These are phyloP conservation scores for Pipra filicauda DNA, from an alignment of 2,113 vertebrate genomes.

Conservation along the genomic window DNA sequence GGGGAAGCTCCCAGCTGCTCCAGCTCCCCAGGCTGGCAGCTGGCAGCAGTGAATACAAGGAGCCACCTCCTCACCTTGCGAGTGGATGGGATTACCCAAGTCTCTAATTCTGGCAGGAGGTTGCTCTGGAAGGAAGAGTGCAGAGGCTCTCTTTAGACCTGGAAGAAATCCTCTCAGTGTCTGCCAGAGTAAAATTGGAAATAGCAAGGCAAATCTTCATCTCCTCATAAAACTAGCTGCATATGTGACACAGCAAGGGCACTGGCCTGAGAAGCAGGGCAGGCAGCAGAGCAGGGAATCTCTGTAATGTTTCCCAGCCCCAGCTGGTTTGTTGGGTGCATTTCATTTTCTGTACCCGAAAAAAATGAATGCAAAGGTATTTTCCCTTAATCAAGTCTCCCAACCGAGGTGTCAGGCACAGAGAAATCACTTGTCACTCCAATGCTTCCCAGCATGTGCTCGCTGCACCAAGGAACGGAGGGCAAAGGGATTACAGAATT, in stretches of 20 bases:
- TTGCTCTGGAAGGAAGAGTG: neutral
- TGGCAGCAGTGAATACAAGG: neutral
- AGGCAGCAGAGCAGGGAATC: neutral
- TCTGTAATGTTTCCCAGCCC: neutral
- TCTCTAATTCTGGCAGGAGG: neutral
- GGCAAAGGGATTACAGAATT: conserved; percentile 78
- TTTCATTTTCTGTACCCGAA: conserved; percentile 51
- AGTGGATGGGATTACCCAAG: neutral
- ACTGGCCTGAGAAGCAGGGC: neutral
- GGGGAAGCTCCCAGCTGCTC: neutral
- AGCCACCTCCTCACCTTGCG: neutral
- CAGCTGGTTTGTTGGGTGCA: neutral
- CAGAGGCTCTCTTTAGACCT: neutral
- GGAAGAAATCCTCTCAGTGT: neutral
- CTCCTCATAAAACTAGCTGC: conserved; percentile 5
- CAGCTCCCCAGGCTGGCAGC: neutral
- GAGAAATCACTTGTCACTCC: conserved; percentile 76
- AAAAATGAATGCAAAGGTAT: conserved; percentile 66
- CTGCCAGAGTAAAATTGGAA: neutral
- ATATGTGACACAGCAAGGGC: neutral
- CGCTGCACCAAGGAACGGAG: conserved; percentile 63
- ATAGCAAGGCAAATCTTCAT: neutral
- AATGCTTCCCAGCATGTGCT: conserved; percentile 62
- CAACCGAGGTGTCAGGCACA: conserved; percentile 61
- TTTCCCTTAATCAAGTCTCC: conserved; percentile 74